Evolutionary conservation across 2,888 invertebrate genomes (phyloP), one percentile per base, ranked within the genome.

Genomic region (Caenorhabditis parvicauda): DNA sequence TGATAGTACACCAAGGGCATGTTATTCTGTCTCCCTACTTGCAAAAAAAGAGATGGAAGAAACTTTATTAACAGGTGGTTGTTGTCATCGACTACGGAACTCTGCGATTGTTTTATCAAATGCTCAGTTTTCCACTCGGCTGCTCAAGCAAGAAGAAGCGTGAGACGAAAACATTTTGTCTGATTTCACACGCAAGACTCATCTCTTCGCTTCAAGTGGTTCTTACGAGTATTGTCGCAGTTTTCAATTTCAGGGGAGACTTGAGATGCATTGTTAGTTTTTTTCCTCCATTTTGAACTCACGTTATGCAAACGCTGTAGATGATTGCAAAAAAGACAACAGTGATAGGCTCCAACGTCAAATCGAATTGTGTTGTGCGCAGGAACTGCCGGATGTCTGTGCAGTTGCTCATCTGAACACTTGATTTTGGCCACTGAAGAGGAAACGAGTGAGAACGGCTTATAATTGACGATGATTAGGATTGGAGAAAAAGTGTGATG

Each of bases 261-360:
- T 42, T 35, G 46, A 48, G 43, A 28, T 41, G 39, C 24, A 48
- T 17, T 39, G 27, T 24, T 55, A 39, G 42, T 51, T 19, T 17
- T 43, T 51, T 51, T 43, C 50, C 22, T 51, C 39, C 14, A 9
- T 35, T 12, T 38, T 9, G 1, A 57, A 71, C 75, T 71, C 55
- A 79, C 76, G 72, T 69, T 5, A 79, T 71, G 37, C 79, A 67
- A 4, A 67, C 32, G 1, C 72, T 60, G 61, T 79, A 79, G 59
- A 77, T 50, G 25, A 75, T 50, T 22, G 63, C 69, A 50, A 79
- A 73, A 38, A 77, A 63, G 27, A 64, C 54, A 53, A 74, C 72
- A 1, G 73, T 66, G 4, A 63, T 41, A 17, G 77, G 77, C 17
- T 77, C 63, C 21, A 75, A 63, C 14, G 78, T 79, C 38, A 76